Evolutionary conservation across 1,140 invertebrate genomes (phyloP).

Genomic region (Drosophila oshimai): DNA sequence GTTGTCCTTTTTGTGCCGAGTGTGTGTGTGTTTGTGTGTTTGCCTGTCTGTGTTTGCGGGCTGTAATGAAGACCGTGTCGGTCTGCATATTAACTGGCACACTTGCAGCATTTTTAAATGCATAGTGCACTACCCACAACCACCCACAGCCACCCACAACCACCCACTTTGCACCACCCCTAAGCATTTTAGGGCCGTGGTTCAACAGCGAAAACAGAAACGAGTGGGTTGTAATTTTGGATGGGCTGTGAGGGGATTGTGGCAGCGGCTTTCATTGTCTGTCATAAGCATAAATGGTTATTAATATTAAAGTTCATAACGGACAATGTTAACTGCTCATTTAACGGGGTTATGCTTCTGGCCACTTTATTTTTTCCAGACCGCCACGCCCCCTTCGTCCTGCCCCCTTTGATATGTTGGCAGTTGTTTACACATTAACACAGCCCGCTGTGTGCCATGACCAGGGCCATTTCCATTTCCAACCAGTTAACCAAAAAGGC

Average conservation of each 20-base stretch:
- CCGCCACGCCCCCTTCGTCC: neutral
- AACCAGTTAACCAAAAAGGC: conserved; percentile 62
- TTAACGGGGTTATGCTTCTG: conserved; percentile 50
- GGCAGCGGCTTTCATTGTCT: conserved; percentile 53
- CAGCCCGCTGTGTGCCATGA: conserved; percentile 30
- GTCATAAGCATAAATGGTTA: conserved; percentile 77
- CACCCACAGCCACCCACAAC: neutral
- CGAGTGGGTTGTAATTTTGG: no score
- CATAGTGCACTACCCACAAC: conserved; percentile 15
- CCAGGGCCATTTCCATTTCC: conserved; percentile 43
- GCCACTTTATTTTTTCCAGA: conserved; percentile 51
- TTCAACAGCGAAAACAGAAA: conserved; percentile 61
- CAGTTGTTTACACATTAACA: conserved; percentile 62
- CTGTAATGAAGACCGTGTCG: conserved; percentile 70
- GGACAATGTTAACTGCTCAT: conserved; percentile 56
- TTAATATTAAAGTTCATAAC: conserved; percentile 74
- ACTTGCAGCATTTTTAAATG: conserved; percentile 70
- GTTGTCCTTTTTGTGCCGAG: conserved; percentile 19
- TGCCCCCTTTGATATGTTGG: conserved; percentile 41
- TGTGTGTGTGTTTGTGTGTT: conserved; percentile 7
- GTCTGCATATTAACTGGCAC: conserved; percentile 72
- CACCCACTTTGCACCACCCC: conserved; percentile 8
- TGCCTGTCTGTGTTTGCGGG: conserved; percentile 31
- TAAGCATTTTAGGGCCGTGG: conserved; percentile 71
- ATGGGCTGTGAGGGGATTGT: neutral